Evolutionary conservation across 2,888 invertebrate genomes (phyloP).

Genomic region (Argyra leucocephala): DNA sequence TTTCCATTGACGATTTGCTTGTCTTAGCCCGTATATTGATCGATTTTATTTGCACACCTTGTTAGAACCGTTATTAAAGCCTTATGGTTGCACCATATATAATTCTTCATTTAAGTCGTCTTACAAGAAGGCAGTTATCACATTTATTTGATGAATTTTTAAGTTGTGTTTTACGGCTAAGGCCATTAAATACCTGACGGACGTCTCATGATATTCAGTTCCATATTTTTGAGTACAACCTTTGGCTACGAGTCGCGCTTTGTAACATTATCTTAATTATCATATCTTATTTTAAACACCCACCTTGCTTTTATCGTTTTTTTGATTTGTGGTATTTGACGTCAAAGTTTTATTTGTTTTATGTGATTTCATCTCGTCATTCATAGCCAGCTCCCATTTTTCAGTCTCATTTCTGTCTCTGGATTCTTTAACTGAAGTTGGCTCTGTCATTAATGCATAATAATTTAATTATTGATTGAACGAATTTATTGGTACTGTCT

Average conservation of each 20-base stretch:
- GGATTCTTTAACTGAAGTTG: too few species aligned
- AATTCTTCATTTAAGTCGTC: conserved; percentile 21
- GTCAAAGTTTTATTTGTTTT: too few species aligned
- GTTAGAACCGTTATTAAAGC: conserved; percentile 15
- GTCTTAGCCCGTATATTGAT: conserved; percentile 17
- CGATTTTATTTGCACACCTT: not conserved
- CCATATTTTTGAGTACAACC: not conserved
- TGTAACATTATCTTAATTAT: not conserved
- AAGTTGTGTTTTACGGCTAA: conserved; percentile 21
- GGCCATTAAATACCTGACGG: conserved; percentile 9
- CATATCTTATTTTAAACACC: not conserved
- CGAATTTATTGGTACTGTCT: too few species aligned
- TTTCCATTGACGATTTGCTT: conserved; percentile 10
- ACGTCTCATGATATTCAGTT: not conserved
- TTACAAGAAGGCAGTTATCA: conserved; percentile 24
- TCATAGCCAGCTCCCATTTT: too few species aligned
- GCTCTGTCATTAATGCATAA: too few species aligned
- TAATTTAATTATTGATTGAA: too few species aligned
- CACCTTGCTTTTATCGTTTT: not conserved
- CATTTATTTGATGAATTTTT: conserved; percentile 24
- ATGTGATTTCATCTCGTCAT: too few species aligned
- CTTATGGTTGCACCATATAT: conserved; percentile 24
- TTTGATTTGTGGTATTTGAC: not conserved
- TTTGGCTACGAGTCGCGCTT: not conserved
- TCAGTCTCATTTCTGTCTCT: too few species aligned